Evolutionary conservation across 2,113 vertebrate species (phyloP).

Genomic region (Verasper variegatus): DNA sequence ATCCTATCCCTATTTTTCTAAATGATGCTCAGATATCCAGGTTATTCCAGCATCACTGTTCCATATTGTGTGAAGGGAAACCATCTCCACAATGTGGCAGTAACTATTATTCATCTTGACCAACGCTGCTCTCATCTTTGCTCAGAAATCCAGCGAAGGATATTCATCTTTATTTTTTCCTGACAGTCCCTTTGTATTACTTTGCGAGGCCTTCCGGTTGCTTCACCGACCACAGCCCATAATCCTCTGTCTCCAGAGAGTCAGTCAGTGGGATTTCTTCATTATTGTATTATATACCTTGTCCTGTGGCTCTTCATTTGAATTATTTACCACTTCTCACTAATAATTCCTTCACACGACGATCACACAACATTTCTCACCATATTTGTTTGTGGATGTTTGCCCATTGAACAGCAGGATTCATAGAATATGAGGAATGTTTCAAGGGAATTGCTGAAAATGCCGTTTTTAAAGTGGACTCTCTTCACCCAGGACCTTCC

Average conservation of each 20-base stretch:
- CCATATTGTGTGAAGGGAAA: background rate
- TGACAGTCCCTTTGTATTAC: background rate
- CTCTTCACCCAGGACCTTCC: too few species aligned
- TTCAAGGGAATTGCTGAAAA: too few species aligned
- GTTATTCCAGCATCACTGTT: background rate
- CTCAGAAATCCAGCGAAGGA: background rate
- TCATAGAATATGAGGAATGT: too few species aligned
- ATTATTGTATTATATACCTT: background rate
- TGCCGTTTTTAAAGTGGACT: too few species aligned
- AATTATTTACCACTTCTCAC: too few species aligned
- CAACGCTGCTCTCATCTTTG: background rate
- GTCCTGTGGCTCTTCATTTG: too few species aligned
- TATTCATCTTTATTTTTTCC: background rate
- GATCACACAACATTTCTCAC: too few species aligned
- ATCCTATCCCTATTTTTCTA: background rate
- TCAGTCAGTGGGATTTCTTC: background rate
- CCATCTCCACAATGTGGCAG: background rate
- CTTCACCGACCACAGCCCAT: background rate
- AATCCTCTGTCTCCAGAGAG: background rate
- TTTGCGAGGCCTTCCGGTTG: background rate
- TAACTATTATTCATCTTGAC: background rate
- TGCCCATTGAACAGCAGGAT: too few species aligned
- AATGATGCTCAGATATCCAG: background rate
- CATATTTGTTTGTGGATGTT: too few species aligned
- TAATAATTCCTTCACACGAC: too few species aligned